These are phyloP conservation scores for Aeoliscus strigatus DNA, from an alignment of 2,797 vertebrate genomes.

Conservation along the genomic window DNA sequence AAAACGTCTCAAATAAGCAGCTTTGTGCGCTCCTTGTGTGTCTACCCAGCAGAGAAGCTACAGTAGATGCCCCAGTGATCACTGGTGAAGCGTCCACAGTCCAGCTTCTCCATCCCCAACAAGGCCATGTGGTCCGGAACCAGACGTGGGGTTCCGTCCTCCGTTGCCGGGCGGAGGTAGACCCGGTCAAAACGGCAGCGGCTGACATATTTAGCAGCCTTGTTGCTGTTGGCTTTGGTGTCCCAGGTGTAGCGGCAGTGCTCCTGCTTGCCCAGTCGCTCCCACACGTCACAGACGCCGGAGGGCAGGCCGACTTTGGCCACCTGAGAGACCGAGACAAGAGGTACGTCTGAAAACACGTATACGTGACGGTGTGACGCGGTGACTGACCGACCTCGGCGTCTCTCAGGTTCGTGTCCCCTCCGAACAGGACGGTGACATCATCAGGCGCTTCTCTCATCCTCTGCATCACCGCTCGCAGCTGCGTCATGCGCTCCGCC, in stretches of 20 bases:
- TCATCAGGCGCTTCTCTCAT: constrained; percentile 79
- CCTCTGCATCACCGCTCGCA: constrained; percentile 74
- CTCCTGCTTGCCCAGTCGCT: constrained; percentile 80
- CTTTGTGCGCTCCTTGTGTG: background rate
- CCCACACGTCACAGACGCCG: constrained; percentile 85
- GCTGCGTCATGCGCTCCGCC: constrained; percentile 83
- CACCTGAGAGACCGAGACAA: constrained; percentile 71
- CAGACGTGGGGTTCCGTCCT: constrained; percentile 53
- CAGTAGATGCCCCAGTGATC: constrained; percentile 97
- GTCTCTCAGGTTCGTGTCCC: constrained; percentile 94
- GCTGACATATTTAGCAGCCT: constrained; percentile 63
- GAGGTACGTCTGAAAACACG: background rate
- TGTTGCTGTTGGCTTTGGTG: constrained; percentile 85
- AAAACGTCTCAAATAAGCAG: no score
- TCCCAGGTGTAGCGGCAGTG: constrained; percentile 96
- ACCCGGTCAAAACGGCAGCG: constrained; percentile 90
- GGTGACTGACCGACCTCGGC: constrained; percentile 74
- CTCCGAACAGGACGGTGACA: constrained; percentile 87
- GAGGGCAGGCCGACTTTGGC: constrained; percentile 78
- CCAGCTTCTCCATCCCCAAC: constrained; percentile 88
- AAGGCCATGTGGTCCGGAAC: constrained; percentile 84
- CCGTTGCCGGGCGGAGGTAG: constrained; percentile 74
- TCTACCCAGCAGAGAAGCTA: constrained; percentile 63
- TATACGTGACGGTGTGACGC: background rate
- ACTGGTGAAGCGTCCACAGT: constrained; percentile 88